Evolutionary conservation across 2,113 vertebrate genomes (phyloP).

Genomic region (Synchiropus splendidus): DNA sequence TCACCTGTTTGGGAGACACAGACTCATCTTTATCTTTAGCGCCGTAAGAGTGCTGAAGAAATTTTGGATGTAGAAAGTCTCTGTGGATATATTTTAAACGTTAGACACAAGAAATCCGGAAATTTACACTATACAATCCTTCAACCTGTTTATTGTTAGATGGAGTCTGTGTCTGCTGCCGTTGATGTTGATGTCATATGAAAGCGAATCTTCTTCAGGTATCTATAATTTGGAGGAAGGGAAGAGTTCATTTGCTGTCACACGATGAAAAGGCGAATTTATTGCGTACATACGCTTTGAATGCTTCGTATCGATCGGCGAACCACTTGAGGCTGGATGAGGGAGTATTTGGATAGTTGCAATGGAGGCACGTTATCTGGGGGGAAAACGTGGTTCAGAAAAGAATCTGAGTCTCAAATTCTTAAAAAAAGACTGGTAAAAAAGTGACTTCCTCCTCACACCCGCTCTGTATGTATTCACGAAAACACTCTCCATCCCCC

Average conservation of each 20-base stretch:
- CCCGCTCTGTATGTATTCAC: no score
- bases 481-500: neutral
- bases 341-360: conserved; percentile 38
- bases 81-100: conserved; percentile 17
- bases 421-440: no score
- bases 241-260: neutral
- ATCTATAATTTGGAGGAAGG: conserved; percentile 10
- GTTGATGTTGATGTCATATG: conserved; percentile 53
- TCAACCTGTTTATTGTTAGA: conserved; percentile 59
- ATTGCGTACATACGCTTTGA: conserved; percentile 22
- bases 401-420: neutral
- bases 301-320: conserved; percentile 31
- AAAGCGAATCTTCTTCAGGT: conserved; percentile 31
- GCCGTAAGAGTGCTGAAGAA: conserved; percentile 40
- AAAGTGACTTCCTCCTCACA: neutral
- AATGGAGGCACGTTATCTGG: conserved; percentile 25
- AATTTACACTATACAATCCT: neutral
- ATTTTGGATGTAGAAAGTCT: conserved; percentile 60
- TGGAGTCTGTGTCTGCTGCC: conserved; percentile 39
- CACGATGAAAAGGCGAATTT: neutral
- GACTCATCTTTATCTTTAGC: conserved; percentile 7
- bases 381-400: neutral
- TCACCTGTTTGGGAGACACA: conserved; percentile 35
- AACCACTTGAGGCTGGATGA: conserved; percentile 53
- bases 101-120: neutral